A percentile compares a stretch with the other conserved stretches of the same genome.
Conservation (phyloP, 2,888 invertebrate genomes). For the Dryomyza anilis region DNA sequence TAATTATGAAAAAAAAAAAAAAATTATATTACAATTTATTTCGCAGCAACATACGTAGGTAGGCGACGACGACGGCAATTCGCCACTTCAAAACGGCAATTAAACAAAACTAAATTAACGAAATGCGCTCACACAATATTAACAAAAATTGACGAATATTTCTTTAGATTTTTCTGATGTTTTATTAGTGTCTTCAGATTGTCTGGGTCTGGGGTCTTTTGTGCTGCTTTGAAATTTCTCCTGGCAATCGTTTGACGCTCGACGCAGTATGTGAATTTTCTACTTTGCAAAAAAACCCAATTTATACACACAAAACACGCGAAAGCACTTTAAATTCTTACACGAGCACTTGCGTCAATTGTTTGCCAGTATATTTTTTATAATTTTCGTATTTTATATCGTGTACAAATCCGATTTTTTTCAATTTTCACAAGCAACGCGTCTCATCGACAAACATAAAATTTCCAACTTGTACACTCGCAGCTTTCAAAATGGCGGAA, state of each 20-base stretch:
- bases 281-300: neutral
- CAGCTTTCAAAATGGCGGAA: conserved; percentile 63
- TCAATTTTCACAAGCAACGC: conserved; percentile 58
- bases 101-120: neutral
- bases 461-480: conserved; percentile 56
- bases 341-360: conserved; percentile 1
- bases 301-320: conserved; percentile 3
- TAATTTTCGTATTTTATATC: neutral
- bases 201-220: conserved; percentile 10
- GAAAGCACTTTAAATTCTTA: conserved; percentile 9
- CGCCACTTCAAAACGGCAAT: neutral
- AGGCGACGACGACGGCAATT: neutral
- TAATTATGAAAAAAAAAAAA: neutral
- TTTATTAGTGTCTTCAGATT: too few species aligned
- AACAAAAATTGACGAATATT: too few species aligned
- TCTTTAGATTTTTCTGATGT: too few species aligned
- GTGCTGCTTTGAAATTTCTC: conserved; percentile 19
- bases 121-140: neutral
- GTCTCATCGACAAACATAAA: conserved; percentile 52
- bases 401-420: conserved; percentile 33
- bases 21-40: neutral
- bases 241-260: conserved; percentile 7
- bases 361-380: neutral
- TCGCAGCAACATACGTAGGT: neutral
- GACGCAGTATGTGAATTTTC: conserved; percentile 1